Evolutionary conservation across 2,888 invertebrate species (phyloP).

Genomic region (Pyrochroa serraticornis): DNA sequence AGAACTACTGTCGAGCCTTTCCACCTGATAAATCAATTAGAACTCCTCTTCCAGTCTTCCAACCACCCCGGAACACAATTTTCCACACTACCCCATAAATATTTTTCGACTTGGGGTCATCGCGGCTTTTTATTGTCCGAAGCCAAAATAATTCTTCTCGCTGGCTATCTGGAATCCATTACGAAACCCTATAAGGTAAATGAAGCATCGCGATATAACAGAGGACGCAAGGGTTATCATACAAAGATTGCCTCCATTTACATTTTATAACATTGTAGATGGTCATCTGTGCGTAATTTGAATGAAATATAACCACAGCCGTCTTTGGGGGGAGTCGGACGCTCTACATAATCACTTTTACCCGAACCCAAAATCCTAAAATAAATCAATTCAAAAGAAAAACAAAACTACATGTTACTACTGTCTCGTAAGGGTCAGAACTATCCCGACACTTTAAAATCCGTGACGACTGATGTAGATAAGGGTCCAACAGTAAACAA

Average conservation of each 20-base stretch:
- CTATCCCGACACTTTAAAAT: no score
- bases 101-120: constrained; percentile 38
- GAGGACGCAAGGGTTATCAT: constrained; percentile 52
- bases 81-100: constrained; percentile 47
- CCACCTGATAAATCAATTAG: constrained; percentile 58
- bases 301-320: constrained; percentile 46
- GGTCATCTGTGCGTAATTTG: constrained; percentile 54
- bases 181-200: constrained; percentile 54
- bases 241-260: constrained; percentile 51
- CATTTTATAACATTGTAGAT: constrained; percentile 55
- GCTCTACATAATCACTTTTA: constrained; percentile 22
- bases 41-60: constrained; percentile 16
- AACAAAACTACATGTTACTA: constrained; percentile 7
- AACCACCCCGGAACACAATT: constrained; percentile 23
- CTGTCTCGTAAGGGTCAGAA: background rate
- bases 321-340: constrained; percentile 40
- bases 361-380: constrained; percentile 20
- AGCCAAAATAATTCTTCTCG: constrained; percentile 44
- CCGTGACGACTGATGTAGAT: no score
- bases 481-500: no score
- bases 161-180: constrained; percentile 48
- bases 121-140: constrained; percentile 50
- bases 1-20: constrained; percentile 49
- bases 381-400: constrained; percentile 25
- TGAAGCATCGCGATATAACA: constrained; percentile 53